Base-by-base conservation (phyloP, 2,797 vertebrate genomes). In the Sebastes steindachneri region DNA sequence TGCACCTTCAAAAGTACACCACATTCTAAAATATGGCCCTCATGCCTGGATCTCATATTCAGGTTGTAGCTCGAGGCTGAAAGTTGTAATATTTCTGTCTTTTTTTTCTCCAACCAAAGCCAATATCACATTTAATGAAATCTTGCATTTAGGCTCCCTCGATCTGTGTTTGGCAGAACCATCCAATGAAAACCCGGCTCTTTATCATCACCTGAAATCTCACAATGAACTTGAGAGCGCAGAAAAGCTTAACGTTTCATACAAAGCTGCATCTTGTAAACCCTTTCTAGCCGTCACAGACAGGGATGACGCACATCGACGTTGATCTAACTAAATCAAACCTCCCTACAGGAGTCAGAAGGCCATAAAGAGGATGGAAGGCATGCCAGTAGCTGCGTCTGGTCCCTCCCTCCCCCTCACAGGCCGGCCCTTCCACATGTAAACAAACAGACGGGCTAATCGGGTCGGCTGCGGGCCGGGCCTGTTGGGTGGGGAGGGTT, bases 381-480 rank as follows among this genome's bases (percentile, higher is more conserved):
- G 80, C 85, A 83, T 89, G 92, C 85, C 83, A 82, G 75, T 76
- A 83, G 86, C 63, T 35, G 66, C 55, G 31, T 63, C 53, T 58
- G 9, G 7, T 68, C 65, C 83, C 81, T 41, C 60, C 75, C 67
- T 66, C 60, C 75, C 71, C 66, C 35, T 23, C 82, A 77, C 73
- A 62, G 68, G 26, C 73, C 2, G 33, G 37, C 12, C 21, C 59
- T 63, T 76, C 73, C 73, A 79, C 77, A 67, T 80, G 77, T 88
- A 90, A 90, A 92, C 92, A 93, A 88, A 92, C 86, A 77, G 54
- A 29, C 23, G 0, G 8, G 57, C 41, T 79, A 76, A 83, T 75
- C 31, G 37, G 37, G 75, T 48, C 69, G 25, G 75, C 68, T 45
- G 48, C 2, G 1, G 66, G 78, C 54, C 23, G 1, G 70, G 75